Conservation (phyloP, 2,888 invertebrate species). For the Panopea generosa region DNA sequence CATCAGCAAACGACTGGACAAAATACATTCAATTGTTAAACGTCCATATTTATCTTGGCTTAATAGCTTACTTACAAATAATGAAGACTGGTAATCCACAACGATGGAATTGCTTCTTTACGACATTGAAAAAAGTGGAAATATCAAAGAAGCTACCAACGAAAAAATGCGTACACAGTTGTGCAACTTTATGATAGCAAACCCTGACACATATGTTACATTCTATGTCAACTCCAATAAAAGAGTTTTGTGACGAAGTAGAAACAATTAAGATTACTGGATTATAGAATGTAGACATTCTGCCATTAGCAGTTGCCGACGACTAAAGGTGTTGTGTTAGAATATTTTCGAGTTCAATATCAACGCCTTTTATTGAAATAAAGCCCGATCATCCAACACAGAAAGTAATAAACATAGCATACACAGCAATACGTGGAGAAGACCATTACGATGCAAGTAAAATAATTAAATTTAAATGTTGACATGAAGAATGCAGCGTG, state of each 20-base stretch:
- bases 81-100: no score
- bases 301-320: conserved; percentile 32
- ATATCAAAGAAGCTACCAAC: no score
- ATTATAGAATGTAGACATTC: conserved; percentile 23
- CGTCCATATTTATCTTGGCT: no score
- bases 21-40: no score
- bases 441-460: conserved; percentile 38
- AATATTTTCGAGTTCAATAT: conserved; percentile 33
- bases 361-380: conserved; percentile 37
- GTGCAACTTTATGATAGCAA: no score
- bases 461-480: background rate
- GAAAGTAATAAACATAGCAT: conserved; percentile 23
- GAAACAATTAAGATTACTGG: conserved; percentile 14
- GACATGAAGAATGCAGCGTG: background rate
- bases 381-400: conserved; percentile 18
- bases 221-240: background rate
- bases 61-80: no score
- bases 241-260: conserved; percentile 2
- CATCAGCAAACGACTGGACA: no score
- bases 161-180: no score
- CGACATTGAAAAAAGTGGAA: no score
- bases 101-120: no score
- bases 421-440: conserved; percentile 17
- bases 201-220: no score
- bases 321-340: conserved; percentile 9